These are phyloP conservation scores for Eueides isabella DNA, from an alignment of 1,140 invertebrate species.

Conservation along the genomic window DNA sequence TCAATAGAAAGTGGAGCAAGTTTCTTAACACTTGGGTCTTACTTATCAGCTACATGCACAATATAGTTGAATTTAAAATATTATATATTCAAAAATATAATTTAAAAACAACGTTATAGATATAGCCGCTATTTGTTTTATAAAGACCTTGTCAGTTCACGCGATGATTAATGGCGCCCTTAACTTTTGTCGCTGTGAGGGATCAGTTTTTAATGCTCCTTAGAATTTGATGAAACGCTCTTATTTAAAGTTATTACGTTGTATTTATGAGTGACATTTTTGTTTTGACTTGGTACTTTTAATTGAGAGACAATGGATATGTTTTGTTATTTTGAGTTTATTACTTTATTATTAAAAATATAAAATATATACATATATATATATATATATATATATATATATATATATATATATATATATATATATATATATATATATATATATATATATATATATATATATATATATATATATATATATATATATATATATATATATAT, in stretches of 20 bases:
- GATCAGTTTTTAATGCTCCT: slow-evolving; percentile 53
- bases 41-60: too few species aligned
- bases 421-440: too few species aligned
- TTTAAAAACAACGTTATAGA: slow-evolving; percentile 24
- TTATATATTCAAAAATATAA: slow-evolving; percentile 18
- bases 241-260: slow-evolving; percentile 37
- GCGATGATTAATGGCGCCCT: slow-evolving; percentile 48
- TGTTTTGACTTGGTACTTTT: background rate
- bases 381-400: too few species aligned
- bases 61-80: background rate
- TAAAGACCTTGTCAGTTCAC: slow-evolving; percentile 46
- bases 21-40: too few species aligned
- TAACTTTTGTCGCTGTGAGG: slow-evolving; percentile 48
- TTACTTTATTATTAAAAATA: too few species aligned
- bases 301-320: background rate
- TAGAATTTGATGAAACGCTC: slow-evolving; percentile 45
- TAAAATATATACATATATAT: too few species aligned
- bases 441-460: too few species aligned
- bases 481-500: too few species aligned
- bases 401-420: too few species aligned
- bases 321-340: background rate
- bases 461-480: too few species aligned
- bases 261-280: slow-evolving; percentile 2
- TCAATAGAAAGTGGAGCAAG: too few species aligned
- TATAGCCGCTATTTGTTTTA: slow-evolving; percentile 52